Evolutionary conservation across 2,797 vertebrate species (phyloP).

Genomic region (Trachurus trachurus): DNA sequence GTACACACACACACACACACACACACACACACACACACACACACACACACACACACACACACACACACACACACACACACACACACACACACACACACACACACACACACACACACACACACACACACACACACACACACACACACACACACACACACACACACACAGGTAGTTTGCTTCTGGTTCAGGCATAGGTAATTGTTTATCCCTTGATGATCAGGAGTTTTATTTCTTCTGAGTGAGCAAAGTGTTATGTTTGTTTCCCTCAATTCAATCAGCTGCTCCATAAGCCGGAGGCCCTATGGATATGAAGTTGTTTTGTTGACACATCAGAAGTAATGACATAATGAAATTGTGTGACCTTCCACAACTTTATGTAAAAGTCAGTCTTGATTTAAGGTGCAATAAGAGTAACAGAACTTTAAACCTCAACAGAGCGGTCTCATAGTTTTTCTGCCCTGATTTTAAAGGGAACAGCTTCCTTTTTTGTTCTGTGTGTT

Average conservation of each 20-base stretch:
- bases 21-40: conserved; percentile 38
- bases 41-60: conserved; percentile 31
- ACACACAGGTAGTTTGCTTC: conserved; percentile 20
- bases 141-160: conserved; percentile 33
- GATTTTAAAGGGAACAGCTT: background rate
- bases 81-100: conserved; percentile 31
- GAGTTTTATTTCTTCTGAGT: conserved; percentile 49
- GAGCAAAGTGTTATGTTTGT: conserved; percentile 39
- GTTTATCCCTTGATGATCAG: conserved; percentile 40
- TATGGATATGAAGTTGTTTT: conserved; percentile 47
- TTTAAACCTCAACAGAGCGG: conserved; percentile 21
- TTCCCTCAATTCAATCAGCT: conserved; percentile 49
- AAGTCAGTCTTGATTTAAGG: conserved; percentile 53
- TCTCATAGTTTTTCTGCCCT: background rate
- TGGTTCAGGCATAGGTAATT: conserved; percentile 17
- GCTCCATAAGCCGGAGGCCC: conserved; percentile 31
- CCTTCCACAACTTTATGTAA: conserved; percentile 40
- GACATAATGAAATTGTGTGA: conserved; percentile 50
- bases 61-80: conserved; percentile 38
- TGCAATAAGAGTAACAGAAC: conserved; percentile 30
- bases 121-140: conserved; percentile 31
- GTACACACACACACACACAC: conserved; percentile 29
- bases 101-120: conserved; percentile 38
- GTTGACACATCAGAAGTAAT: conserved; percentile 37
- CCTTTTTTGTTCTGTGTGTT: background rate